Base-by-base conservation (phyloP, 2,797 vertebrate species). In the Columba guinea region DNA sequence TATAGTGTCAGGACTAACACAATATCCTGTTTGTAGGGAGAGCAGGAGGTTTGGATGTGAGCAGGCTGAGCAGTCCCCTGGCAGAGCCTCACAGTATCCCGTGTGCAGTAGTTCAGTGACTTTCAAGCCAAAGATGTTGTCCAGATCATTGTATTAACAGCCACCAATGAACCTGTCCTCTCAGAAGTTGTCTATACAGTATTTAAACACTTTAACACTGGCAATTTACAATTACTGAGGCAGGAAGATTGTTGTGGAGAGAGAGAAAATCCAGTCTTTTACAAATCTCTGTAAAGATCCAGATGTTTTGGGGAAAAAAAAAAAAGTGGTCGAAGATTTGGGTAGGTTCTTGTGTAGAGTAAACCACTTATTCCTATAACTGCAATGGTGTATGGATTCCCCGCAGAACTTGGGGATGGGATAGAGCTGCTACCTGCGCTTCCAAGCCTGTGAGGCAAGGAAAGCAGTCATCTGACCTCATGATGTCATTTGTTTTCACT, bases 401-500 rank as follows among this genome's bases (percentile, higher is more conserved):
- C 55, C 80, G 13, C 14, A 39, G 90, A 55, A 24, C 39, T 24
- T 53, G 51, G 53, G 56, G 62, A 41, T 48, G 85, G 53, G 78
- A 17, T 51, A 30, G 71, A 87, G 53, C 35, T 77, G n/a, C 17
- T 56, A 77, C 68, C 51, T 87, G 64, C 44, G 11, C 35, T 89
- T 68, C 84, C 90, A 92, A 87, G 62, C 37, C 60, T 75, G 21
- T 26, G 62, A 95, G 86, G 84, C 91, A 93, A 90, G 87, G 68
- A 46, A 63, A 92, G 21, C 51, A 60, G 44, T 44, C 5, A 17
- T 19, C 34, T 94, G 90, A 80, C 68, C 86, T 75, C 68, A 64
- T 90, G 62, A 85, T 69, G 75, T 93, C 7, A 90, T 94, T 58
- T 94, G 49, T 95, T 94, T 95, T 94, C 49, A 41, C 28, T 78